Percentiles rank a stretch among this genome's conserved stretches.
Conservation (phyloP, 2,797 vertebrate genomes). For the Brachyalestes nurse region DNA sequence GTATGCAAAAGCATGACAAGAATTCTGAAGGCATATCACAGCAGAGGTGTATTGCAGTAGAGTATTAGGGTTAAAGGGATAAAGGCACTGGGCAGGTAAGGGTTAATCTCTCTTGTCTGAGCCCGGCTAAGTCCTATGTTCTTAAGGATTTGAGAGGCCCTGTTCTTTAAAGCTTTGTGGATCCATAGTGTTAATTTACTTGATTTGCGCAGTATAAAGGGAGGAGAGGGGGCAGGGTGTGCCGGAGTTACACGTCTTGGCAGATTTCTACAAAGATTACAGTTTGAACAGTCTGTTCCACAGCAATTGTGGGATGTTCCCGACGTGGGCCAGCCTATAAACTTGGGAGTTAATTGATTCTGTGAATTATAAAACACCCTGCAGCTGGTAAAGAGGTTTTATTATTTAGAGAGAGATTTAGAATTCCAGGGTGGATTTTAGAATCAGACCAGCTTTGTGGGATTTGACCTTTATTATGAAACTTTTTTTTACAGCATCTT, state of each 20-base stretch:
- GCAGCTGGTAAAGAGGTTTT: constrained; percentile 30
- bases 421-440: constrained; percentile 34
- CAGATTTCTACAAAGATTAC: constrained; percentile 41
- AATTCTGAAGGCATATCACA: neutral
- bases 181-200: constrained; percentile 67
- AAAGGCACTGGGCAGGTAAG: constrained; percentile 28
- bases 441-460: neutral
- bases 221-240: constrained; percentile 38
- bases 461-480: neutral
- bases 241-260: constrained; percentile 53
- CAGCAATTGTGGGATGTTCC: constrained; percentile 39
- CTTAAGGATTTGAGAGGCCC: constrained; percentile 66
- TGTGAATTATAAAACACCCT: constrained; percentile 42
- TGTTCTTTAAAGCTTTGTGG: constrained; percentile 63
- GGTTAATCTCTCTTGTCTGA: constrained; percentile 60
- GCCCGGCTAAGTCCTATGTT: constrained; percentile 65
- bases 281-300: constrained; percentile 46
- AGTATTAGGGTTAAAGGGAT: neutral
- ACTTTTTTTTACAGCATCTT: neutral
- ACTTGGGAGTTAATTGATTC: constrained; percentile 40
- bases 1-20: neutral
- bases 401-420: constrained; percentile 37
- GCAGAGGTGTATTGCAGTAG: neutral
- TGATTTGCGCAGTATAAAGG: constrained; percentile 62
- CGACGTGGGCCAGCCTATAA: constrained; percentile 26